Evolutionary conservation across 2,113 vertebrate genomes (phyloP).

Genomic region (Brienomyrus brachyistius): DNA sequence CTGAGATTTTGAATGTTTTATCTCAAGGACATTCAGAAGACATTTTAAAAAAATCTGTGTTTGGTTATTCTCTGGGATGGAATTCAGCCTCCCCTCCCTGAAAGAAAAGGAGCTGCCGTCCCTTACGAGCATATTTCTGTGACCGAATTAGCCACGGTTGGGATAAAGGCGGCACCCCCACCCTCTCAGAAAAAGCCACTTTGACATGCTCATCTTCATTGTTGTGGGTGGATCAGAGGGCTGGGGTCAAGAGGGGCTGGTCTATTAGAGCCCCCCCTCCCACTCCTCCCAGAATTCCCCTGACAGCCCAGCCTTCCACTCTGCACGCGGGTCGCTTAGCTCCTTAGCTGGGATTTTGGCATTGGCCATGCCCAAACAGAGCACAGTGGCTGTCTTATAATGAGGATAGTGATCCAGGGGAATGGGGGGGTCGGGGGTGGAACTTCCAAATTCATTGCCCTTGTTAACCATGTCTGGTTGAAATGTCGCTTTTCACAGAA

Average conservation of each 20-base stretch:
- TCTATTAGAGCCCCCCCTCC: conserved; percentile 34
- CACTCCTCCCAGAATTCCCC: conserved; percentile 25
- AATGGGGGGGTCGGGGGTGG: conserved; percentile 30
- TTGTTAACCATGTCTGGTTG: conserved; percentile 63
- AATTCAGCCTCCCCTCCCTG: background rate
- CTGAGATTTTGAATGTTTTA: background rate
- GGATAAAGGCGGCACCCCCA: background rate
- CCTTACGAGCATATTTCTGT: background rate
- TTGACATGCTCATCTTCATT: conserved; percentile 13
- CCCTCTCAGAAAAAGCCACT: conserved; percentile 6
- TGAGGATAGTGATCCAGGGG: conserved; percentile 51
- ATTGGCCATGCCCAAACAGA: conserved; percentile 42
- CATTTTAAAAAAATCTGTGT: background rate
- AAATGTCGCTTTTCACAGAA: conserved; percentile 55
- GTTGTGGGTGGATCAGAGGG: conserved; percentile 10
- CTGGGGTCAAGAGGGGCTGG: conserved; percentile 22
- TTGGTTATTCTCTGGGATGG: background rate
- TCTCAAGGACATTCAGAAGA: conserved; percentile 19
- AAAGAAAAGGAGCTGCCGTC: background rate
- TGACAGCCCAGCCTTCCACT: conserved; percentile 30
- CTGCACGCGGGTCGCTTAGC: conserved; percentile 30
- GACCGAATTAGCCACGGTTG: conserved; percentile 18
- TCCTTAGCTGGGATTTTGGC: conserved; percentile 58
- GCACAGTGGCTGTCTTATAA: conserved; percentile 58
- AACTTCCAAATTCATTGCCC: conserved; percentile 66